Evolutionary conservation across 1,140 invertebrate species (phyloP).

Genomic region (Anoplolepis gracilipes): DNA sequence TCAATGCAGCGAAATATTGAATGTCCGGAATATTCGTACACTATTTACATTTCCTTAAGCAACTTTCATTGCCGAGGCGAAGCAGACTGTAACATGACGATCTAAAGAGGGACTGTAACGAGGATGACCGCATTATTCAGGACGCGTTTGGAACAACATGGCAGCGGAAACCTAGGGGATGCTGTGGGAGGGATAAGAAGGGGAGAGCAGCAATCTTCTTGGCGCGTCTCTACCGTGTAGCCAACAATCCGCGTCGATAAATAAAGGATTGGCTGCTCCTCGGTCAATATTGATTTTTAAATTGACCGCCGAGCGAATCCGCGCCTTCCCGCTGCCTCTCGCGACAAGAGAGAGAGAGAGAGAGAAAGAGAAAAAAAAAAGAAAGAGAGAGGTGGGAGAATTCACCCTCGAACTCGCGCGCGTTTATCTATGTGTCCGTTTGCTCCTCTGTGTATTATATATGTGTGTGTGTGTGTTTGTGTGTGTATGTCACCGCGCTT

Average conservation of each 20-base stretch:
- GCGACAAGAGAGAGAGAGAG: background rate
- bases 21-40: background rate
- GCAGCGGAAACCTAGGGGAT: slow-evolving; percentile 61
- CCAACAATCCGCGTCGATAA: slow-evolving; percentile 84
- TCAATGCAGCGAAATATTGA: background rate
- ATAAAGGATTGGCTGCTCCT: slow-evolving; percentile 85
- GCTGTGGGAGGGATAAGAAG: slow-evolving; percentile 25
- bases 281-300: slow-evolving; percentile 86
- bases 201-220: slow-evolving; percentile 74
- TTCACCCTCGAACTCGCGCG: slow-evolving; percentile 70
- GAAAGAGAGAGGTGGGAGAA: slow-evolving; percentile 65
- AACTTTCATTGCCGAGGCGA: slow-evolving; percentile 36
- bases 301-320: slow-evolving; percentile 85
- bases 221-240: slow-evolving; percentile 73
- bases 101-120: slow-evolving; percentile 69
- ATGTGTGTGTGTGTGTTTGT: background rate
- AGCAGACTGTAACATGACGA: slow-evolving; percentile 44
- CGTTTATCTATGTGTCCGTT: slow-evolving; percentile 49
- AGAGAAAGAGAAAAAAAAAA: slow-evolving; percentile 3
- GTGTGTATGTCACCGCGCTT: slow-evolving; percentile 37
- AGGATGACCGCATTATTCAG: slow-evolving; percentile 82
- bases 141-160: slow-evolving; percentile 82
- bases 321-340: slow-evolving; percentile 63
- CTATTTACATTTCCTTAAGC: slow-evolving; percentile 9
- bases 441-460: slow-evolving; percentile 11